Base-by-base conservation (phyloP, 2,888 invertebrate genomes). In the Andricus curvator region DNA sequence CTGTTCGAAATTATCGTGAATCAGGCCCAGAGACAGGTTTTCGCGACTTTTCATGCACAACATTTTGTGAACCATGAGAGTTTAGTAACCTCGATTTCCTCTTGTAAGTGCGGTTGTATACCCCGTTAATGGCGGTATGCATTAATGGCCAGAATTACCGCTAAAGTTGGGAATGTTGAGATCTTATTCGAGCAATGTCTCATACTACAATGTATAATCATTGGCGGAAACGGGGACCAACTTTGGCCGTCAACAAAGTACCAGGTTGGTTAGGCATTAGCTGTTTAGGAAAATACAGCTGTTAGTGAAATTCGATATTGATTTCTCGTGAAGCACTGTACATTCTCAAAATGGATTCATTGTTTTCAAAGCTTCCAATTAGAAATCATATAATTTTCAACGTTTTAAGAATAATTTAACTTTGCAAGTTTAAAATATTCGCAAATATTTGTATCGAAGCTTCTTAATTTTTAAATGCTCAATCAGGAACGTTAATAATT, bases 111-210 rank as follows among this genome's bases (percentile, higher is more conserved):
- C 5, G 25, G 25, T 25, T 62, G 62, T 25, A 62, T 62, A 62
- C 62, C 13, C 4, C 25, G 25, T 25, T 62, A 25, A 62, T 62
- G 25, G 62, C 25, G 62, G 62, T 62, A 62, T 62, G 62, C 62
- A 15, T 62, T 62, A 62, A 62, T 62, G 25, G 62, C 62, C 25
- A 62, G 15, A 62, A 62, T 62, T 62, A 62, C 62, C 62, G 62
- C 25, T 62, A 62, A 62, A 62, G 62, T 62, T 62, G 22, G 62
- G 62, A 62, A 62, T 62, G 62, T 25, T 25, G 25, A 62, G 62
- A 62, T 62, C 62, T 25, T 62, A 62, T 62, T 62, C 62, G 25
- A 62, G 62, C 62, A 62, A 62, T 62, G 25, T 62, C 62, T 62
- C 62, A 62, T 25, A 15, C 25, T 15, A 22, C 25, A 62, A 62